phyloP scores from a whole-genome alignment of 2,888 invertebrate species.

The Oxytorus armatus region DNA sequence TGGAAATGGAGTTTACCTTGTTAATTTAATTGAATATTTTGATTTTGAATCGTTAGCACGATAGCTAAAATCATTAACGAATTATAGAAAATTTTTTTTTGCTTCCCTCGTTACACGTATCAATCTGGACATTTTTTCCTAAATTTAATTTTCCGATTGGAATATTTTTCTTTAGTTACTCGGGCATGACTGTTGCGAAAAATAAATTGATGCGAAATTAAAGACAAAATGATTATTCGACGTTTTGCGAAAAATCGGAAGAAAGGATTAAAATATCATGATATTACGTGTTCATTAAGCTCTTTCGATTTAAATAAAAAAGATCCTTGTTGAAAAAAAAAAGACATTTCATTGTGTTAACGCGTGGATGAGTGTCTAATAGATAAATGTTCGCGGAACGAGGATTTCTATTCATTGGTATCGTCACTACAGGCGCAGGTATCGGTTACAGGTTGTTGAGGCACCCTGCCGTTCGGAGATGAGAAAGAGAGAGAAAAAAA shows the following conservation, averaged over 20 bases:
- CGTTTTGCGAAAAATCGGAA: background rate
- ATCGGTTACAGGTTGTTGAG: constrained; percentile 71
- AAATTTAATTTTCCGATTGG: no score
- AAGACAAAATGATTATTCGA: background rate
- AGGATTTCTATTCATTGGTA: constrained; percentile 49
- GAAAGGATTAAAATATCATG: background rate
- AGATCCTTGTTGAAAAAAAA: constrained; percentile 17
- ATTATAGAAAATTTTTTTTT: no score
- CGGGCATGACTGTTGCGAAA: no score
- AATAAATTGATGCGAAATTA: no score
- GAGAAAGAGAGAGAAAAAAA: constrained; percentile 40
- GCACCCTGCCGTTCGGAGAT: constrained; percentile 51
- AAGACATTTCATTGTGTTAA: constrained; percentile 34
- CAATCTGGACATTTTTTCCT: no score
- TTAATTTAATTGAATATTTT: no score
- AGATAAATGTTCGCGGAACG: constrained; percentile 61
- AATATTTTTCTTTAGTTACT: no score
- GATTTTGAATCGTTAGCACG: no score
- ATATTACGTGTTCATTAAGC: background rate
- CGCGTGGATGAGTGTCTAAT: constrained; percentile 32
- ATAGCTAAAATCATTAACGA: no score
- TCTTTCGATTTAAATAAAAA: constrained; percentile 1
- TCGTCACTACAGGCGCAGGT: constrained; percentile 69
- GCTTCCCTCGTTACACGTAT: no score
- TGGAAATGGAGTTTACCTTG: no score